A percentile compares a stretch with the other conserved stretches of the same genome.
phyloP scores from a whole-genome alignment of 2,888 invertebrate species.

The Machimus rusticus region DNA sequence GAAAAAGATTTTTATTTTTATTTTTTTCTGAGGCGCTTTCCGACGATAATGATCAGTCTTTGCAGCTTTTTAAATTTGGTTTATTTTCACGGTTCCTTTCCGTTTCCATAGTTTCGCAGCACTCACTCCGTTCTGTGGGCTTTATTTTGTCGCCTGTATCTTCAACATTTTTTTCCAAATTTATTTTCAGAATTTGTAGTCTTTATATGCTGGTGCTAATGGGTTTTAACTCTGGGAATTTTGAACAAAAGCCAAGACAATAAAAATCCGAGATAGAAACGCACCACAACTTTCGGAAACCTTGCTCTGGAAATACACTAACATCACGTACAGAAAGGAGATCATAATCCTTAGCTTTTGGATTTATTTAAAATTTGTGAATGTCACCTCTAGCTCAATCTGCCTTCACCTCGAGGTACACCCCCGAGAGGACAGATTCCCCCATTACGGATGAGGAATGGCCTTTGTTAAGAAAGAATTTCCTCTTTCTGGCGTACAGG shows the following conservation, averaged over 20 bases:
- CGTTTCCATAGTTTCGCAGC: not conserved
- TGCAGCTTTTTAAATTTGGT: not conserved
- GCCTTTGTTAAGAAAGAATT: not conserved
- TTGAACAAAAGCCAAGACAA: conserved; percentile 31
- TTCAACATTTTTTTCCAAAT: conserved; percentile 7
- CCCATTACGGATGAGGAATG: not conserved
- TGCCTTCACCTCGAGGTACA: not conserved
- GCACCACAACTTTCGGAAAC: not conserved
- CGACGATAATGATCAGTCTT: not conserved
- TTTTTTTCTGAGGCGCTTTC: not conserved
- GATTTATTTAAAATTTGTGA: not conserved
- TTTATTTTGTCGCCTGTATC: conserved; percentile 2
- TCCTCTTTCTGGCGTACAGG: not conserved
- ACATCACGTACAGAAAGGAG: not conserved
- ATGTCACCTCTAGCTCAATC: not conserved
- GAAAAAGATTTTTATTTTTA: not conserved
- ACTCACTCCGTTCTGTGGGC: not conserved
- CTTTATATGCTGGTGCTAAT: conserved; percentile 27
- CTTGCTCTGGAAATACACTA: not conserved
- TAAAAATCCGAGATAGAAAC: conserved; percentile 1
- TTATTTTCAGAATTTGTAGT: conserved; percentile 28
- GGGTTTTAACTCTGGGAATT: conserved; percentile 26
- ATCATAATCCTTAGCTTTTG: not conserved
- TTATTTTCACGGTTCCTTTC: not conserved
- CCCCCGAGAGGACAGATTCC: not conserved